Conservation (phyloP, 2,888 invertebrate genomes). For the Lordiphosa fenestrarum region DNA sequence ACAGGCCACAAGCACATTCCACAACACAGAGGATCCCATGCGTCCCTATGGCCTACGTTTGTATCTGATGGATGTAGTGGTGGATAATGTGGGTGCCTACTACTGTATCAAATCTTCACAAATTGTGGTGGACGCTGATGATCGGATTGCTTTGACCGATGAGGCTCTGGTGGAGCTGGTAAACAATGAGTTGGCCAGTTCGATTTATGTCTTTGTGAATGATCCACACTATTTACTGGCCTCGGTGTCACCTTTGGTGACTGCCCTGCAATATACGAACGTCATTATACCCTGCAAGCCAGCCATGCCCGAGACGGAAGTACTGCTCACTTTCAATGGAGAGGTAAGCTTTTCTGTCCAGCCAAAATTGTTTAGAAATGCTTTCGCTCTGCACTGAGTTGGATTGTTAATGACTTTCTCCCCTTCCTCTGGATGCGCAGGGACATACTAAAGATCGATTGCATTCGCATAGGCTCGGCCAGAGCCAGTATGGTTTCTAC, state of each 20-base stretch:
- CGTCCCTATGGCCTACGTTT: constrained; percentile 81
- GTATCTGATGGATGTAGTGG: constrained; percentile 80
- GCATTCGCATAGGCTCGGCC: constrained; percentile 45
- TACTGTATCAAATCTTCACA: constrained; percentile 81
- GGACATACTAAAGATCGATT: constrained; percentile 37
- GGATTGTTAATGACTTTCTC: constrained; percentile 18
- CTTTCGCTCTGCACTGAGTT: constrained; percentile 10
- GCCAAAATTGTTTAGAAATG: neutral
- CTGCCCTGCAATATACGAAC: constrained; percentile 80
- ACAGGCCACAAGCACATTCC: constrained; percentile 13
- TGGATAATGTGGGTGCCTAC: constrained; percentile 82
- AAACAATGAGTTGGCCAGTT: constrained; percentile 76
- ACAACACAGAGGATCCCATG: constrained; percentile 50
- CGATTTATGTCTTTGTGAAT: constrained; percentile 82
- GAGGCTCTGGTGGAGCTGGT: constrained; percentile 76
- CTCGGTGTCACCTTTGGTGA: constrained; percentile 71
- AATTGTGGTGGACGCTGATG: neutral
- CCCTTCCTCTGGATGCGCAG: constrained; percentile 20
- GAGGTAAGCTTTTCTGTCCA: constrained; percentile 74
- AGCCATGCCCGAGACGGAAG: constrained; percentile 82
- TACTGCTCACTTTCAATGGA: constrained; percentile 79
- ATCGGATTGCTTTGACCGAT: constrained; percentile 42
- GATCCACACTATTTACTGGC: constrained; percentile 81
- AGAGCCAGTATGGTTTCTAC: constrained; percentile 49
- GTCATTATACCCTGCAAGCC: constrained; percentile 84